phyloP scores from a whole-genome alignment of 2,888 invertebrate species.

The Reticulitermes lucifugus region DNA sequence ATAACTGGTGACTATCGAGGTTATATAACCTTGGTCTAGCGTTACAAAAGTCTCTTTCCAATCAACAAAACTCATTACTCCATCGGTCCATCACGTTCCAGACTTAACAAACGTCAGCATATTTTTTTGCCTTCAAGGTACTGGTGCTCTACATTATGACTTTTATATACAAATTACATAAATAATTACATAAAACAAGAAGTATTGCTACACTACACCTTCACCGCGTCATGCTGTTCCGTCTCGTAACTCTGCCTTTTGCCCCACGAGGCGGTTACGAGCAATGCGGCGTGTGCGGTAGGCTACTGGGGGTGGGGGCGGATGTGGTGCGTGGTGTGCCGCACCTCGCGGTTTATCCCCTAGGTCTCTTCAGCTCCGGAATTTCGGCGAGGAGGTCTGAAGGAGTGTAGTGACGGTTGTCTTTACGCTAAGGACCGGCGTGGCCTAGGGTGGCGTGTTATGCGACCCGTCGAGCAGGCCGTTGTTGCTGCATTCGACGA shows the following conservation, averaged over 20 bases:
- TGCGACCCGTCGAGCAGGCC: conserved; percentile 54
- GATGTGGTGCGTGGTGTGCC: conserved; percentile 55
- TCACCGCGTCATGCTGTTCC: conserved; percentile 56
- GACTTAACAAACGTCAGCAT: too few species aligned
- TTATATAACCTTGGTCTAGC: too few species aligned
- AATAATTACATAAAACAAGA: too few species aligned
- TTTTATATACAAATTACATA: too few species aligned
- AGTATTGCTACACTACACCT: too few species aligned
- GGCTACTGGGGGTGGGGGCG: conserved; percentile 56
- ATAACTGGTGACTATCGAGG: too few species aligned
- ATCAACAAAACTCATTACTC: too few species aligned
- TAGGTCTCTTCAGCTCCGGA: conserved; percentile 25
- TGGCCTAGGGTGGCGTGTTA: neutral
- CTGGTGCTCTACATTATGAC: too few species aligned
- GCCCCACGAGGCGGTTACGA: conserved; percentile 55
- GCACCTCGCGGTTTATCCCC: neutral
- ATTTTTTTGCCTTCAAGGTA: too few species aligned
- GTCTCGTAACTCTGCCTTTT: conserved; percentile 56
- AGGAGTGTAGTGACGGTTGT: neutral
- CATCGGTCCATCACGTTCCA: too few species aligned
- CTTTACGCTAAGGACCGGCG: neutral
- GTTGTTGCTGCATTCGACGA: conserved; percentile 57
- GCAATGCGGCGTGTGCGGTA: conserved; percentile 44
- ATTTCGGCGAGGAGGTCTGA: conserved; percentile 35
- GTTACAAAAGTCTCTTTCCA: too few species aligned